Evolutionary conservation across 1,140 invertebrate genomes (phyloP), one percentile per base, ranked within the genome.

Genomic region (Laodelphax striatellus): DNA sequence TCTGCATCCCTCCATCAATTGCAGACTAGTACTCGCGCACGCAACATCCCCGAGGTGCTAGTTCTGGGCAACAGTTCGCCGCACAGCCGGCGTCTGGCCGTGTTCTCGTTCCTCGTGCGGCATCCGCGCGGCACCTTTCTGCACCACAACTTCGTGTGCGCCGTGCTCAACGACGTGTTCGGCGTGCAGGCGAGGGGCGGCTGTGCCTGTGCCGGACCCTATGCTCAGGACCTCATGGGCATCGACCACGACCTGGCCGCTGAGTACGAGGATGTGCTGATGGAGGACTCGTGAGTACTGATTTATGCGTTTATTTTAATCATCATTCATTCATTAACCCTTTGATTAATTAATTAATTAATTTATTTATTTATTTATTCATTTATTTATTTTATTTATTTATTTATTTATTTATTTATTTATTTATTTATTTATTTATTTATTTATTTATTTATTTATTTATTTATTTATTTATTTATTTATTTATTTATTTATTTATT

Each of bases 101-200:
- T 93, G 31, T 91, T 94, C 70, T 94, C 91, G 11, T 86, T 96
- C 65, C 79, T 94, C 72, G 83, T 96, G 38, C 80, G 85, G 57
- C 88, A 94, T 73, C 82, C 86, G 0, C 73, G 82, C 6, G 88
- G 87, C 5, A 83, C 83, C 2, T 93, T 88, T 69, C 80, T 95
- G 0, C 93, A 96, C 73, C 89, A 94, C 69, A 94, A 94, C 72
- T 95, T 91, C 72, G 83, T 94, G 0, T 87, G 86, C 66, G 85
- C 88, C 2, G 76, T 95, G 0, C 77, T 96, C 4, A 96, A 95
- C 68, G 93, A 96, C 69, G 80, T 96, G 10, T 95, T 93, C 70
- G 93, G 93, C 0, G 90, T 96, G 43, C 92, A 95, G 73, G 86
- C 88, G 0, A 77, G 92, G 65, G 87, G 89, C 9, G 90, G 91